A percentile compares a stretch with the other conserved stretches of the same genome.
phyloP scores from a whole-genome alignment of 2,797 vertebrate genomes.

The Oryzias sinensis region DNA sequence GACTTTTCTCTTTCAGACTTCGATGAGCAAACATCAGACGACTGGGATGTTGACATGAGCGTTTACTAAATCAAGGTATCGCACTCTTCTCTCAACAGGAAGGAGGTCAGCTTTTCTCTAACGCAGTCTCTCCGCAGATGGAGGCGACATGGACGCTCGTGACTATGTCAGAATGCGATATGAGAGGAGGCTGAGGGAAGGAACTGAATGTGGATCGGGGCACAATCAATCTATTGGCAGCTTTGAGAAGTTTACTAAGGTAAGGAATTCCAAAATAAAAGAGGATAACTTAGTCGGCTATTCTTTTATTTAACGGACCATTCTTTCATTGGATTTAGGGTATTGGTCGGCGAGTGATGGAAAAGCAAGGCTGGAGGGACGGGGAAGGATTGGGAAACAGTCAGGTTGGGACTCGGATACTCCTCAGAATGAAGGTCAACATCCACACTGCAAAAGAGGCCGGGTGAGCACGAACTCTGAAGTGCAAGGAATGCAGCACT shows the following conservation, averaged over 20 bases:
- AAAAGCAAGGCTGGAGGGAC: slow-evolving; percentile 93
- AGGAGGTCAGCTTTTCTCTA: slow-evolving; percentile 8
- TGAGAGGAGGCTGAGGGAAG: slow-evolving; percentile 84
- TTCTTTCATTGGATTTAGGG: slow-evolving; percentile 65
- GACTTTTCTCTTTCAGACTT: slow-evolving; percentile 81
- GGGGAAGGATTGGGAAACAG: slow-evolving; percentile 88
- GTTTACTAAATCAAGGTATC: slow-evolving; percentile 94
- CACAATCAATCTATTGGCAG: slow-evolving; percentile 78
- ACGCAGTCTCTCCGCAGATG: slow-evolving; percentile 69
- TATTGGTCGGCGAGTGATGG: slow-evolving; percentile 91
- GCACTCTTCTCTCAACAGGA: neutral
- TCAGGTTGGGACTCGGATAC: slow-evolving; percentile 85
- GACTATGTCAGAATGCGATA: slow-evolving; percentile 88
- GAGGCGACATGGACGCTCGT: slow-evolving; percentile 91
- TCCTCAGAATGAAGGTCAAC: slow-evolving; percentile 89
- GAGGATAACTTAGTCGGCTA: neutral
- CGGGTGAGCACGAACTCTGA: slow-evolving; percentile 79
- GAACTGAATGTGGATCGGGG: slow-evolving; percentile 75
- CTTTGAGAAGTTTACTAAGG: slow-evolving; percentile 95
- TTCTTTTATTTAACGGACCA: neutral
- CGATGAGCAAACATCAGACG: slow-evolving; percentile 92
- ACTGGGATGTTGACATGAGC: slow-evolving; percentile 99
- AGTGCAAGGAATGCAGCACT: neutral
- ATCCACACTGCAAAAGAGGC: slow-evolving; percentile 92
- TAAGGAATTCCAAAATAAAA: slow-evolving; percentile 31